Base-by-base conservation (phyloP, 2,888 invertebrate genomes). In the Andricus curvator region DNA sequence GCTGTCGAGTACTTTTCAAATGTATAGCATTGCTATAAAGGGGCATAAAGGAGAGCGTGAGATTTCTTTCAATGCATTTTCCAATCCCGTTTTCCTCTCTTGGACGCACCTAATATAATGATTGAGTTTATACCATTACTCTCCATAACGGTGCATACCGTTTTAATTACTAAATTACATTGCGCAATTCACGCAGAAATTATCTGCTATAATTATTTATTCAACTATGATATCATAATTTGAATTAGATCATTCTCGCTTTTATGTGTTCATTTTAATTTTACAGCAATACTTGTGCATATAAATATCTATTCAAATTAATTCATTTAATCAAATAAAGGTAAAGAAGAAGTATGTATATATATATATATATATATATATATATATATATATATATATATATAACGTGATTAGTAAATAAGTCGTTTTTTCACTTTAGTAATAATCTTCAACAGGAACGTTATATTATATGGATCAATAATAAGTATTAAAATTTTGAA, bases 1-100 rank as follows among this genome's bases (percentile, higher is more conserved):
- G 51, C 20, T 56, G 33, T 37, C 13, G 33, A 29, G 29, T 74
- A 74, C 33, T 74, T 74, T n/a, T 33, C 74, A 74, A 74, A 51
- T 74, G 25, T 67, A 66, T 68, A 74, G 33, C 33, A 56, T 74
- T 74, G 33, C 74, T 56, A n/a, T 62, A 62, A 62, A 62, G 62
- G 62, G 62, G 74, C 51, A 74, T 74, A 74, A 74, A 33, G 33
- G 74, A 74, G 74, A 74, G 25, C 74, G 74, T 74, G 74, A 74
- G 74, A 74, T 74, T 74, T 74, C 74, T 74, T 74, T 74, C 51
- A 33, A n/a, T 74, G 33, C n/a, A 74, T 74, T 74, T 74, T 56
- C 51, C 74, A 74, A 56, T 56, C 56, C 56, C 51, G 51, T 51
- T 51, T 70, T 20, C 13, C 20, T 29, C 20, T 70, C 29, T 13